Evolutionary conservation across 1,140 invertebrate genomes (phyloP), one percentile per base, ranked within the genome.

Genomic region (Oedothorax gibbosus): DNA sequence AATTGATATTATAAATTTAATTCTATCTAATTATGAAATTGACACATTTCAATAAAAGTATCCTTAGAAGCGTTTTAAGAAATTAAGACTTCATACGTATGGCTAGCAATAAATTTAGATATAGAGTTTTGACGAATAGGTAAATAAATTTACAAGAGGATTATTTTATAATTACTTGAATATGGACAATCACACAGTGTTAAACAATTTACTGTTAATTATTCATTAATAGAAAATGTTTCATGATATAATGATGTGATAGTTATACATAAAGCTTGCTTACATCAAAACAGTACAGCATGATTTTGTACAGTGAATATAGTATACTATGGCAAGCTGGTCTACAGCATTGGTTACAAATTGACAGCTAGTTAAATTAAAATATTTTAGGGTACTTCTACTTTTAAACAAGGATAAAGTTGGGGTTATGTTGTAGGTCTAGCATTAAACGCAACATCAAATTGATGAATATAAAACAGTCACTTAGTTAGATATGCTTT

Each of bases 271-370:
- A 49, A 35, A 76, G 66, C 53, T 75, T 84, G 60, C 76, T 76
- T 49, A 84, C 72, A 65, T 65, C 50, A 75, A 35, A 56, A 62
- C 72, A 84, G 81, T 73, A 76, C 53, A 84, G 66, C 54, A 84
- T 84, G 81, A 66, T 65, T 84, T 77, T 84, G 20, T 84, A 84
- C 81, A 84, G 81, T 84, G 81, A 84, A 84, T 57, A 66, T 75
- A 60, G 53, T 84, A 84, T 35, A 51, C 35, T 51, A 66, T 62
- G 72, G 71, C 56, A 64, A 84, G 72, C 81, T 84, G 81, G 53
- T 84, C 81, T 84, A 84, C 81, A 84, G 81, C 81, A 75, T 53
- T 35, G 35, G 21, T 76, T 65, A 84, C 50, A 81, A 68, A 79
- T 79, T 35, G 50, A 79, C 62, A 79, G 35, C 66, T 75, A 79